A percentile compares a stretch with the other conserved stretches of the same genome.
Conservation (phyloP, 1,140 invertebrate genomes). For the Polyergus mexicanus region DNA sequence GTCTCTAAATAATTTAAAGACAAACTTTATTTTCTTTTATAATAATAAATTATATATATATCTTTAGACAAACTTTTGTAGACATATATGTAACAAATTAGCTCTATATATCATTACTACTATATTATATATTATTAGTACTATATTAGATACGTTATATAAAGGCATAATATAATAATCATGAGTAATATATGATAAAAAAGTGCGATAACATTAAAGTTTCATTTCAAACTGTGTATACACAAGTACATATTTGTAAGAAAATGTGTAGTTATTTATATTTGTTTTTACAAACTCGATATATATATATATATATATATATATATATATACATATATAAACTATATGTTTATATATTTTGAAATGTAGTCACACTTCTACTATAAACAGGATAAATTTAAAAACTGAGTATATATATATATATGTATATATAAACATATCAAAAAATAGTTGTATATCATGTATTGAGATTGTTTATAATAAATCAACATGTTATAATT, state of each 20-base stretch:
- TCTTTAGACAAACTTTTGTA: neutral
- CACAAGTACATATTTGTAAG: slow-evolving; percentile 10
- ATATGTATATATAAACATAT: slow-evolving; percentile 44
- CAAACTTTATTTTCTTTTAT: neutral
- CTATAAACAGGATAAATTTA: slow-evolving; percentile 7
- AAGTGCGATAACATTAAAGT: slow-evolving; percentile 40
- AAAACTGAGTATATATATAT: neutral
- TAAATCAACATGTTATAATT: slow-evolving; percentile 72
- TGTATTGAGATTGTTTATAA: slow-evolving; percentile 72
- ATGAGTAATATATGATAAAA: slow-evolving; percentile 9
- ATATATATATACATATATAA: slow-evolving; percentile 40
- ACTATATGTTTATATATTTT: slow-evolving; percentile 36
- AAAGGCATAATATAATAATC: neutral
- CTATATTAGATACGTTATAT: neutral
- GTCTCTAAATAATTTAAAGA: slow-evolving; percentile 13
- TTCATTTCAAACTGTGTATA: slow-evolving; percentile 58
- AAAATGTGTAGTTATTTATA: slow-evolving; percentile 37
- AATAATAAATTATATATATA: neutral
- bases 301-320: slow-evolving; percentile 1
- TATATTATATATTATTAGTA: neutral
- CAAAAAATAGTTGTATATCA: slow-evolving; percentile 69
- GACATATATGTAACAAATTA: slow-evolving; percentile 21
- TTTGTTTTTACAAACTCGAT: slow-evolving; percentile 19
- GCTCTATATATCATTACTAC: neutral
- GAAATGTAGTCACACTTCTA: slow-evolving; percentile 31